Conservation (phyloP, 2,113 vertebrate species). For the Micronisus gabar region DNA sequence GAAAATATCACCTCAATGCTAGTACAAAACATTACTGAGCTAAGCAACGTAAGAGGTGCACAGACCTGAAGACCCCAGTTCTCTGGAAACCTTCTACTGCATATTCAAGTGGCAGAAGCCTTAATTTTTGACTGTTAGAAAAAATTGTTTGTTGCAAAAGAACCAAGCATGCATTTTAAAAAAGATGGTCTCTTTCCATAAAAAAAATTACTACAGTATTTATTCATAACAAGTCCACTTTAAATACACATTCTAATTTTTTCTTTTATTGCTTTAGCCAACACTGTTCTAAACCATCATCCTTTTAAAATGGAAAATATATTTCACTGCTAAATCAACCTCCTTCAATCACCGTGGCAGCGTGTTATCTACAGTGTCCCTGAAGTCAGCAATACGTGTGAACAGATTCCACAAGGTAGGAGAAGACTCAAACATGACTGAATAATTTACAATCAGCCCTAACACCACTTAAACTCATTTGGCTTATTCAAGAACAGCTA, state of each 20-base stretch:
- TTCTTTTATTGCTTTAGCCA: neutral
- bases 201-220: neutral
- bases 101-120: neutral
- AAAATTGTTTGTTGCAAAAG: neutral
- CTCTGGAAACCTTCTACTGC: neutral
- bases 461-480: neutral
- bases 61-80: neutral
- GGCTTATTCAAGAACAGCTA: neutral
- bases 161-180: neutral
- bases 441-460: neutral
- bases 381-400: neutral
- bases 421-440: neutral
- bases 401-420: neutral
- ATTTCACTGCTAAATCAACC: neutral
- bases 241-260: neutral
- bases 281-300: neutral
- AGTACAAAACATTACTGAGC: neutral
- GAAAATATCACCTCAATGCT: neutral
- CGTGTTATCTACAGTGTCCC: neutral
- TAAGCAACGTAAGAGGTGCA: neutral
- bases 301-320: neutral
- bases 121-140: neutral
- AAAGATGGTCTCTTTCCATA: neutral
- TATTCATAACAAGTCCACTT: neutral
- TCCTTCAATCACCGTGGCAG: neutral